Evolutionary conservation across 2,797 vertebrate genomes (phyloP).

Genomic region (Lates japonicus): DNA sequence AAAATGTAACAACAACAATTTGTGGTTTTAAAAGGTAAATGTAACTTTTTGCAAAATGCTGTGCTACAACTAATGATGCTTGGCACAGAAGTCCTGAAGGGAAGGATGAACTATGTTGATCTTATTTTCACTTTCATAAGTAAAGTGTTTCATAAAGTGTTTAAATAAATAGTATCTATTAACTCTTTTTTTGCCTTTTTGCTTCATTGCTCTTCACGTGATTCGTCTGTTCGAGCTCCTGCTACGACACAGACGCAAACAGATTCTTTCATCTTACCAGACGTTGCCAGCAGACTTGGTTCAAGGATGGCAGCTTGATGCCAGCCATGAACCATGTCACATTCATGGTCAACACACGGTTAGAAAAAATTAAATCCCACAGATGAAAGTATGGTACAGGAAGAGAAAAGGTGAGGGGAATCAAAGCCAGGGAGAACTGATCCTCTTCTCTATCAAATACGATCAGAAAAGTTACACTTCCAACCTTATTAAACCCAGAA

Average conservation of each 20-base stretch:
- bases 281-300: too few species aligned
- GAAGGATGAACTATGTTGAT: neutral
- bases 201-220: neutral
- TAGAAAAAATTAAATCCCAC: neutral
- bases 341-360: neutral
- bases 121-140: constrained; percentile 1
- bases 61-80: too few species aligned
- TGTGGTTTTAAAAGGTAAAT: neutral
- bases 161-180: neutral
- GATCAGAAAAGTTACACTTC: constrained; percentile 1
- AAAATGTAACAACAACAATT: neutral
- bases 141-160: neutral
- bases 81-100: too few species aligned
- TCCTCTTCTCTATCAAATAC: neutral
- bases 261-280: neutral
- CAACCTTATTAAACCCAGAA: neutral
- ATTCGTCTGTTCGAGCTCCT: neutral
- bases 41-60: too few species aligned
- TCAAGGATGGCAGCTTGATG: neutral
- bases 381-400: neutral
- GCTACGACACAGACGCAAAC: neutral
- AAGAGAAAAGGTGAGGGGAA: too few species aligned
- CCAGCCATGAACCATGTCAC: neutral
- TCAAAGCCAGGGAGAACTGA: neutral
- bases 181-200: neutral